Evolutionary conservation across 92 coral and sea anemone species (phyloP).

Genomic region (Isaurus tuberculatus): DNA sequence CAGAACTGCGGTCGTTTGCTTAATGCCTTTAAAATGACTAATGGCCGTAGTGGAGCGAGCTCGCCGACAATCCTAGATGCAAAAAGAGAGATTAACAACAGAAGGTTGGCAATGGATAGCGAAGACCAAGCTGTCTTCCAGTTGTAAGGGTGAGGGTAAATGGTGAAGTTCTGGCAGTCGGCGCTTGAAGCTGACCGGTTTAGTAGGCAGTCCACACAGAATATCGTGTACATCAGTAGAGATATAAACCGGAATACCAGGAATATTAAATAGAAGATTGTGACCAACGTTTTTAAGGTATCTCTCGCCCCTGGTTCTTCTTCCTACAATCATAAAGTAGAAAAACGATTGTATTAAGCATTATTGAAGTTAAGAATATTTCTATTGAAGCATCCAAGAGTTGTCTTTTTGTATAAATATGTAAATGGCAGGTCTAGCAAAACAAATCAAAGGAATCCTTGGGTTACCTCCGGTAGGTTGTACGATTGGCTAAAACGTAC

Average conservation of each 20-base stretch:
- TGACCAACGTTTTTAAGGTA: neutral
- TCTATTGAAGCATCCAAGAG: too few species aligned
- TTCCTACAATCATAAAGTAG: slow-evolving; percentile 29
- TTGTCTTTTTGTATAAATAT: too few species aligned
- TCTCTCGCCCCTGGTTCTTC: neutral
- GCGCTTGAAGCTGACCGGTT: slow-evolving; percentile 14
- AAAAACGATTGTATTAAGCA: too few species aligned
- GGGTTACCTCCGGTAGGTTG: too few species aligned
- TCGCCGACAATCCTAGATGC: neutral
- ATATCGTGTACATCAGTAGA: slow-evolving; percentile 32
- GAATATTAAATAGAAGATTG: slow-evolving; percentile 1
- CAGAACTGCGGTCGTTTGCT: slow-evolving; percentile 35
- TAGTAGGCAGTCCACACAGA: slow-evolving; percentile 27
- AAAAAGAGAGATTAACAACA: neutral
- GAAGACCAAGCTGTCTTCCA: slow-evolving; percentile 29
- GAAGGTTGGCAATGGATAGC: slow-evolving; percentile 4
- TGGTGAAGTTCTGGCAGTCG: slow-evolving; percentile 37
- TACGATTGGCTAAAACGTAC: too few species aligned
- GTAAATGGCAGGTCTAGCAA: too few species aligned
- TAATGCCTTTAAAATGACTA: neutral
- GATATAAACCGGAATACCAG: slow-evolving; percentile 28
- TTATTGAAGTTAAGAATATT: too few species aligned
- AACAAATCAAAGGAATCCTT: too few species aligned
- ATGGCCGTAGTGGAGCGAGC: neutral
- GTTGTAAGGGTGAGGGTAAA: neutral